Percentiles rank a stretch among this genome's conserved stretches.
These are phyloP conservation scores for Hylomyscus alleni DNA, from an alignment of 2,797 vertebrate species.

Conservation along the genomic window DNA sequence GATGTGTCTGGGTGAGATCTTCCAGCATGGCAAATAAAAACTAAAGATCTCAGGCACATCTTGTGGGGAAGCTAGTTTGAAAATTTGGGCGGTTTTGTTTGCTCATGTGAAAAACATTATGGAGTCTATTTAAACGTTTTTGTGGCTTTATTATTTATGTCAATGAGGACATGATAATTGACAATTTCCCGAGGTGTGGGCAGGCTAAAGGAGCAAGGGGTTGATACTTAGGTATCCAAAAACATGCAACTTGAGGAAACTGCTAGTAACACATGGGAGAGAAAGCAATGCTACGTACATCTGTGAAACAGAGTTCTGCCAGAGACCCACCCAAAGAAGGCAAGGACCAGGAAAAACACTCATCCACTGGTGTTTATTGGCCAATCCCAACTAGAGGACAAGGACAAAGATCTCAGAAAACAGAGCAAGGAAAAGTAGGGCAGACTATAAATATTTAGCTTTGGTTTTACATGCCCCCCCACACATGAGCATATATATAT, in stretches of 20 bases:
- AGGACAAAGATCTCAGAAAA: background rate
- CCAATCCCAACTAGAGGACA: background rate
- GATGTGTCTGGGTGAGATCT: conserved; percentile 50
- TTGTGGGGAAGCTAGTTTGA: conserved; percentile 50
- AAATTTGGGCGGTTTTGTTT: conserved; percentile 62
- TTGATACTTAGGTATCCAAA: background rate
- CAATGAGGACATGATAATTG: conserved; percentile 6
- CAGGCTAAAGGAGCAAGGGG: conserved; percentile 24
- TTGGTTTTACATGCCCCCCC: background rate
- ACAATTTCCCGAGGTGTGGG: background rate
- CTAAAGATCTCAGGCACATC: conserved; percentile 43
- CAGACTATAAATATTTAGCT: background rate
- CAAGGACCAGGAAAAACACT: background rate
- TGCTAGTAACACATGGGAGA: background rate
- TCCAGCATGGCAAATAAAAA: conserved; percentile 73
- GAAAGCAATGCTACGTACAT: background rate
- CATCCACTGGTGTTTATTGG: background rate
- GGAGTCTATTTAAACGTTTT: background rate
- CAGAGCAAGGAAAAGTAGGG: background rate
- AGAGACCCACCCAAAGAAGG: background rate
- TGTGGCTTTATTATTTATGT: conserved; percentile 20
- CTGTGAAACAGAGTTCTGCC: background rate
- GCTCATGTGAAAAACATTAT: conserved; percentile 56
- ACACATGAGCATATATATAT: background rate
- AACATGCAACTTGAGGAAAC: background rate